Percentiles rank a stretch among this genome's conserved stretches.
Conservation (phyloP, 2,113 vertebrate genomes). For the Cheilinus undulatus region DNA sequence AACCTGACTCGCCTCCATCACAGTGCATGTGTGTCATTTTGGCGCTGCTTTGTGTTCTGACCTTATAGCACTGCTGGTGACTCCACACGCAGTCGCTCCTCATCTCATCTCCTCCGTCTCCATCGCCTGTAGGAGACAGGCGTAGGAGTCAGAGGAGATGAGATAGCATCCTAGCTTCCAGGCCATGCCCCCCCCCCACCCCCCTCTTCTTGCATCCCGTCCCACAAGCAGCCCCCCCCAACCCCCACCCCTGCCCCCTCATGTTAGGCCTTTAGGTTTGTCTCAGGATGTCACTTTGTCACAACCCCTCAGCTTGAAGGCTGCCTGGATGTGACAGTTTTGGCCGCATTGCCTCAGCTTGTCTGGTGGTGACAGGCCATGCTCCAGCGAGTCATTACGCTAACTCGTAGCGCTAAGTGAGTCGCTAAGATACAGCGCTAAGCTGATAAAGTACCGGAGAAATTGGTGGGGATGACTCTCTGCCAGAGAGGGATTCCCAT, state of each 20-base stretch:
- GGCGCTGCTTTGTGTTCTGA: slow-evolving; percentile 67
- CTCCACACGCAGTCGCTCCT: slow-evolving; percentile 66
- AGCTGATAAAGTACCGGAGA: slow-evolving; percentile 68
- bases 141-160: slow-evolving; percentile 56
- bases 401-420: slow-evolving; percentile 74
- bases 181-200: slow-evolving; percentile 26
- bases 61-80: slow-evolving; percentile 66
- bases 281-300: slow-evolving; percentile 76
- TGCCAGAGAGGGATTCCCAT: slow-evolving; percentile 55
- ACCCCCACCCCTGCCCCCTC: slow-evolving; percentile 42
- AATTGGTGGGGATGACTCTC: slow-evolving; percentile 57
- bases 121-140: slow-evolving; percentile 57
- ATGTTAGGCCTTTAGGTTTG: slow-evolving; percentile 72
- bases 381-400: slow-evolving; percentile 72
- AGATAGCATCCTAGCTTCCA: slow-evolving; percentile 63
- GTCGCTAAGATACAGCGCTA: slow-evolving; percentile 66
- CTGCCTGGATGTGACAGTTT: slow-evolving; percentile 76
- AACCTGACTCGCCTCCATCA: slow-evolving; percentile 50
- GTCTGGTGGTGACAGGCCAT: slow-evolving; percentile 70
- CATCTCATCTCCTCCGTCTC: slow-evolving; percentile 64
- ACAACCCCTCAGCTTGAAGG: slow-evolving; percentile 73
- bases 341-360: slow-evolving; percentile 65
- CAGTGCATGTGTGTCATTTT: slow-evolving; percentile 69
- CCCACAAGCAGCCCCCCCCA: slow-evolving; percentile 47
- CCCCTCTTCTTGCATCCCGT: neutral